Percentiles rank a stretch among this genome's conserved stretches.
Evolutionary conservation across 1,140 invertebrate genomes (phyloP).

Genomic region (Scaptomyza pallida): DNA sequence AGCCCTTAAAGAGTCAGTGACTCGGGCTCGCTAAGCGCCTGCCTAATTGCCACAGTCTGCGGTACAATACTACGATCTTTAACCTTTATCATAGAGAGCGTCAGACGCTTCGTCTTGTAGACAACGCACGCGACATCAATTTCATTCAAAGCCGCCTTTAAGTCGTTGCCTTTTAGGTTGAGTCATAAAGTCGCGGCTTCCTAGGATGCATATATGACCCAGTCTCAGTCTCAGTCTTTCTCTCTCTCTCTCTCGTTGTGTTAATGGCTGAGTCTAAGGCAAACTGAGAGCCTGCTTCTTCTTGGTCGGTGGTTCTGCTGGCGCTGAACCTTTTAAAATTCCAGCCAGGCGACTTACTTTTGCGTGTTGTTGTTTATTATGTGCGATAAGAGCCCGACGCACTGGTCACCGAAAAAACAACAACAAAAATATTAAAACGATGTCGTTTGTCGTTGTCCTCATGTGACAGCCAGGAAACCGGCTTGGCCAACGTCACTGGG

Average conservation of each 20-base stretch:
- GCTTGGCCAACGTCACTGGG: slow-evolving; percentile 49
- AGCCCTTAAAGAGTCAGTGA: slow-evolving; percentile 54
- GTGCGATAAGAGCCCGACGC: slow-evolving; percentile 68
- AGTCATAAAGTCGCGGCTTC: slow-evolving; percentile 73
- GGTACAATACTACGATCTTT: slow-evolving; percentile 13
- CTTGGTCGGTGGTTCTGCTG: slow-evolving; percentile 41
- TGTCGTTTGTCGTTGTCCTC: slow-evolving; percentile 28
- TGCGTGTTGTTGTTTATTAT: slow-evolving; percentile 78
- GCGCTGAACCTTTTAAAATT: slow-evolving; percentile 83
- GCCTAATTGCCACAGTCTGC: slow-evolving; percentile 64
- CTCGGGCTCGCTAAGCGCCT: slow-evolving; percentile 61
- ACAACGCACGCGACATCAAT: slow-evolving; percentile 79
- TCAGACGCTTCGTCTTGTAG: slow-evolving; percentile 50
- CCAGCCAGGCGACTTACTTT: slow-evolving; percentile 67
- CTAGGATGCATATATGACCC: slow-evolving; percentile 73
- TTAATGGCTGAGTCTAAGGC: slow-evolving; percentile 15
- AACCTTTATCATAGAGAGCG: slow-evolving; percentile 63
- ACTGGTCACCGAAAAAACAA: slow-evolving; percentile 50
- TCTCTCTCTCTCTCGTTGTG: slow-evolving; percentile 20
- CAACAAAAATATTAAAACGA: slow-evolving; percentile 64
- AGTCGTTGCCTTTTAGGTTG: slow-evolving; percentile 35
- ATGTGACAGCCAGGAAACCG: slow-evolving; percentile 57
- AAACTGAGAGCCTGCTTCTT: background rate
- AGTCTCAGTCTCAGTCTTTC: slow-evolving; percentile 39
- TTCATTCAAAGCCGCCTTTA: slow-evolving; percentile 47